Base-by-base conservation (phyloP, 30 jellyfish, hydroid and myxozoan genomes). In the Turritopsis dohrnii region DNA sequence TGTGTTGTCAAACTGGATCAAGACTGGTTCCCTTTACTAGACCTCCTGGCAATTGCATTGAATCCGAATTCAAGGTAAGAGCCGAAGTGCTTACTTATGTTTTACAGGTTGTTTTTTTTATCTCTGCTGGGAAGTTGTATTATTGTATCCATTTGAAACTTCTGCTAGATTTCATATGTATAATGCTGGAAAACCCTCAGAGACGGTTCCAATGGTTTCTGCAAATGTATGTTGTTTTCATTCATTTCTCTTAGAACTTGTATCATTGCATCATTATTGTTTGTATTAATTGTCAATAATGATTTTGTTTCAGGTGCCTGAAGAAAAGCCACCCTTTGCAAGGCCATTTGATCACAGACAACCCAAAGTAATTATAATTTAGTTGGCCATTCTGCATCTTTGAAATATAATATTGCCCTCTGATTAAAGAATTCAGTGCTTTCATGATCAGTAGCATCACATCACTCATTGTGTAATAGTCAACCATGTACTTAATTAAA, bases 11-110 rank as follows among this genome's bases (percentile, higher is more conserved):
- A 93, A 75, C 93, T 93, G 27, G 96, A 85, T 26, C 96, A 93
- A 76, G 98, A 93, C 76, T 93, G 98, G 98, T 93, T 93, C 29
- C 98, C 98, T 1, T 73, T 93, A 71, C 96, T 93, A 27, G 98
- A 93, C 30, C 89, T 93, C 16, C 81, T 93, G 29, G 96, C 98
- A 0, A 93, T 93, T n/a, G 95, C 89, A 1, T 85, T 93, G 41
- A 93, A 93, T 71, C 98, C 98, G 0, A 93, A 84, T 53, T 93
- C 98, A n/a, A 30, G 71, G 85, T 77, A 77, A 1, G n/a, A n/a
- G n/a, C n/a, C n/a, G n/a, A n/a, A n/a, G n/a, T n/a, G n/a, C n/a
- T n/a, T n/a, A n/a, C n/a, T n/a, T n/a, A n/a, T n/a, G n/a, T n/a
- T n/a, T n/a, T n/a, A n/a, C n/a, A n/a, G n/a, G n/a, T n/a, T n/a